phyloP scores from a whole-genome alignment of 2,888 invertebrate species.

The Desoria tigrina region DNA sequence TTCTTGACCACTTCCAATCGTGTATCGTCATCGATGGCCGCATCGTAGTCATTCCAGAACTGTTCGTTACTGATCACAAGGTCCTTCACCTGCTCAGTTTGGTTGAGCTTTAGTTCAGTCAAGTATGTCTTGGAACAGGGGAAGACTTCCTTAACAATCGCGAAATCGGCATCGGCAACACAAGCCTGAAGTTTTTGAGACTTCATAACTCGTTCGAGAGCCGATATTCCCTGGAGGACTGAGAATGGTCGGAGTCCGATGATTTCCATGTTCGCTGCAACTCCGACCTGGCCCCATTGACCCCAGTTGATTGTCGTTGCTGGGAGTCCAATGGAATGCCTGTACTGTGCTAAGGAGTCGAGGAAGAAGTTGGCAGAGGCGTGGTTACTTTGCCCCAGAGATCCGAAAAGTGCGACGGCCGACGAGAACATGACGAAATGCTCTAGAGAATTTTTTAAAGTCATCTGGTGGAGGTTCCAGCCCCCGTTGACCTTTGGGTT shows the following conservation, averaged over 20 bases:
- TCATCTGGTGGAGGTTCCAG: constrained; percentile 43
- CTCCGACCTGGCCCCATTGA: constrained; percentile 32
- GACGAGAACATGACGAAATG: constrained; percentile 41
- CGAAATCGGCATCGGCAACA: constrained; percentile 30
- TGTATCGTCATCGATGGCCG: not conserved
- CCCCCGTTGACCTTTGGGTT: constrained; percentile 32
- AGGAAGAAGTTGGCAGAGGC: constrained; percentile 36
- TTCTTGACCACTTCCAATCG: constrained; percentile 18
- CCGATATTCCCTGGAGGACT: constrained; percentile 32
- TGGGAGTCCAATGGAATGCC: constrained; percentile 28
- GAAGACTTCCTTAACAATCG: constrained; percentile 17
- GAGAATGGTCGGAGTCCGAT: constrained; percentile 32
- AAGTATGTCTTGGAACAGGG: not conserved
- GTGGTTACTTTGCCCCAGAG: constrained; percentile 30
- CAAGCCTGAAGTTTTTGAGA: constrained; percentile 18
- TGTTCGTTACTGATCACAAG: constrained; percentile 14
- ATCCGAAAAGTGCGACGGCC: constrained; percentile 7
- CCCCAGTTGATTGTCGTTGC: constrained; percentile 33
- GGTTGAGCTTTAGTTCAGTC: constrained; percentile 16
- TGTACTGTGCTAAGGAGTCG: constrained; percentile 30
- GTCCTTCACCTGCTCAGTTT: constrained; percentile 13
- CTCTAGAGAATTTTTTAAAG: constrained; percentile 29
- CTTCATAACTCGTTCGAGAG: constrained; percentile 26
- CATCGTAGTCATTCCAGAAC: constrained; percentile 33
- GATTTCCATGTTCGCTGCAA: constrained; percentile 27